Base-by-base conservation (phyloP, 2,888 invertebrate species). In the Hydrotaea cyrtoneurina region DNA sequence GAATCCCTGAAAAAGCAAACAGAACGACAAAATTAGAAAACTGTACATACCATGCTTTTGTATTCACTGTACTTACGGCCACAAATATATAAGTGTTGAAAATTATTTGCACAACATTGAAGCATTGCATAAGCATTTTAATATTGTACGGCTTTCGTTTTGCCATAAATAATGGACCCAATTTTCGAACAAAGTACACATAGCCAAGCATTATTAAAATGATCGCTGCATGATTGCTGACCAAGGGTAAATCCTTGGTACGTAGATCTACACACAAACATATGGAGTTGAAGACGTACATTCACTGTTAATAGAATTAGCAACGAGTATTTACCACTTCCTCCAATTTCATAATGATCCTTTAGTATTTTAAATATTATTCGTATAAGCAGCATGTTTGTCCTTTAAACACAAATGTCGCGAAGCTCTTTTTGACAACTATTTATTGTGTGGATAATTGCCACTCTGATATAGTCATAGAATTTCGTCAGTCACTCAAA, bases 81-180 rank as follows among this genome's bases (percentile, higher is more conserved):
- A 17, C n/a, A 17, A 85, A 83, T 1, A 85, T 69, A 26, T 80
- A 87, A 7, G 55, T 15, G 83, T 89, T 89, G 2, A 87, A 23
- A 0, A 86, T 0, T 2, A 89, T 86, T 83, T 96, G 96, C 11
- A 94, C 43, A 0, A 94, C 89, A 89, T 97, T 96, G 89, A 96
- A 96, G 0, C 94, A 88, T 83, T 95, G 94, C 86, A 96, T 93
- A n/a, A 95, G 55, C 86, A 93, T 93, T 19, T 95, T 93, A 50
- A 96, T 87, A 80, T 96, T 94, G 86, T 93, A 94, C 0, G 96
- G 94, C 75, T 93, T 91, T 59, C 95, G 93, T 83, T 94, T 93
- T 72, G 93, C 93, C 96, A 97, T 97, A 55, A 80, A 66, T 55
- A 93, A 91, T 0, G 97, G 97, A 0, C 97, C 97, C 90, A 94